A percentile compares a stretch with the other conserved stretches of the same genome.
phyloP scores from a whole-genome alignment of 2,888 invertebrate species.

The Aricia artaxerxes region DNA sequence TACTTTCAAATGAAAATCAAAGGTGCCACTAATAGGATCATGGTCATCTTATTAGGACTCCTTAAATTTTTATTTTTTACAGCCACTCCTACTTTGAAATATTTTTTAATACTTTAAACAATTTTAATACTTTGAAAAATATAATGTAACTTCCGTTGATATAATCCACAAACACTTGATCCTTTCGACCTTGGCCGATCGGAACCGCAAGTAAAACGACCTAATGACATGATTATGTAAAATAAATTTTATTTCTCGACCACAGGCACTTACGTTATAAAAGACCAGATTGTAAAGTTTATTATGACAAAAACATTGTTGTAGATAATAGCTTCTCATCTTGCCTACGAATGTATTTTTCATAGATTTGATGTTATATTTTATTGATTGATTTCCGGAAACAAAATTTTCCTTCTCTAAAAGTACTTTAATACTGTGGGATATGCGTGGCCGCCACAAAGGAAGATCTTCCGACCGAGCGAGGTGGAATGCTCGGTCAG shows the following conservation, averaged over 20 bases:
- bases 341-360: background rate
- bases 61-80: no score
- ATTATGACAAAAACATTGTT: background rate
- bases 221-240: slow-evolving; percentile 5
- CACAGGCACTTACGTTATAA: background rate
- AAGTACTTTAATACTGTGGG: no score
- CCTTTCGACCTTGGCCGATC: slow-evolving; percentile 14
- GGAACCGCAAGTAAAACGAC: slow-evolving; percentile 21
- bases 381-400: no score
- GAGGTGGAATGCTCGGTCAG: no score
- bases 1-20: no score
- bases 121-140: background rate
- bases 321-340: background rate
- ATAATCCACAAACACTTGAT: slow-evolving; percentile 6
- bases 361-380: background rate
- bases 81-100: no score
- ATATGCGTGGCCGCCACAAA: no score
- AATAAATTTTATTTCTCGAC: background rate
- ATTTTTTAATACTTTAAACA: no score
- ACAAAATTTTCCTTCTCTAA: no score
- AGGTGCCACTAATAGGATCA: no score
- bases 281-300: slow-evolving; percentile 7
- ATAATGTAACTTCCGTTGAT: background rate
- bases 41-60: no score
- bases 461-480: no score